These are phyloP conservation scores for Porites rus DNA, from an alignment of 92 coral and sea anemone species.

Conservation along the genomic window DNA sequence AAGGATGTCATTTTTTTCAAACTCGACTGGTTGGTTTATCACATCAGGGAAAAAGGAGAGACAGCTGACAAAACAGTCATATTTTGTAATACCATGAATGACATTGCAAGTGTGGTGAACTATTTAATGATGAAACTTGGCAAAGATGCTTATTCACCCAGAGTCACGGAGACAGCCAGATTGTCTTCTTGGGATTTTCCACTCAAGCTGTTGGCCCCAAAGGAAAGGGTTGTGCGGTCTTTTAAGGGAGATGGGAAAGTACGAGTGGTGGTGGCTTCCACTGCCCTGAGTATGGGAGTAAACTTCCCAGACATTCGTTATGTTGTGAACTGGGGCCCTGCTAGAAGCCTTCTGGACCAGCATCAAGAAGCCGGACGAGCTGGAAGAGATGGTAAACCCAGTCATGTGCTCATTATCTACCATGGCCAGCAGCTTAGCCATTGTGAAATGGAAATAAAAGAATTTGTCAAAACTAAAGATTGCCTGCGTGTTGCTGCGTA, in stretches of 20 bases:
- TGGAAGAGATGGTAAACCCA: constrained; percentile 68
- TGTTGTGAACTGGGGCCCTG: constrained; percentile 55
- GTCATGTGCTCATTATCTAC: constrained; percentile 32
- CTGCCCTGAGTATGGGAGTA: constrained; percentile 71
- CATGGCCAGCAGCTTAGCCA: constrained; percentile 68
- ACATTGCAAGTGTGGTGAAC: constrained; percentile 54
- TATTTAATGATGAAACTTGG: constrained; percentile 51
- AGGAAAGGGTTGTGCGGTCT: constrained; percentile 40
- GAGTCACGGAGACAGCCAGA: constrained; percentile 29
- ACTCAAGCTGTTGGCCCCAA: constrained; percentile 45
- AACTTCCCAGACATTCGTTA: constrained; percentile 58
- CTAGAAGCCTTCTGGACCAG: constrained; percentile 55
- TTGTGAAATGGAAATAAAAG: constrained; percentile 37
- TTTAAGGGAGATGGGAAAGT: constrained; percentile 49
- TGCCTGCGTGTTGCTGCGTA: constrained; percentile 32
- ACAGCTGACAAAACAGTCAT: constrained; percentile 43
- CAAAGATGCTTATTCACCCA: constrained; percentile 45
- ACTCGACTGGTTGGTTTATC: constrained; percentile 50
- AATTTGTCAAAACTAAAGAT: constrained; percentile 20
- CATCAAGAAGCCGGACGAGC: constrained; percentile 74
- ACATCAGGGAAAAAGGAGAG: constrained; percentile 30
- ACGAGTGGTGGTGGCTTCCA: constrained; percentile 55
- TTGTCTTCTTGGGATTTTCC: constrained; percentile 54
- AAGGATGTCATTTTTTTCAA: constrained; percentile 23
- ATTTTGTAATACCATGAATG: constrained; percentile 64